A percentile compares a stretch with the other conserved stretches of the same genome.
These are phyloP conservation scores for Rhinopithecus roxellana DNA, from an alignment of 2,113 vertebrate species.

Conservation along the genomic window DNA sequence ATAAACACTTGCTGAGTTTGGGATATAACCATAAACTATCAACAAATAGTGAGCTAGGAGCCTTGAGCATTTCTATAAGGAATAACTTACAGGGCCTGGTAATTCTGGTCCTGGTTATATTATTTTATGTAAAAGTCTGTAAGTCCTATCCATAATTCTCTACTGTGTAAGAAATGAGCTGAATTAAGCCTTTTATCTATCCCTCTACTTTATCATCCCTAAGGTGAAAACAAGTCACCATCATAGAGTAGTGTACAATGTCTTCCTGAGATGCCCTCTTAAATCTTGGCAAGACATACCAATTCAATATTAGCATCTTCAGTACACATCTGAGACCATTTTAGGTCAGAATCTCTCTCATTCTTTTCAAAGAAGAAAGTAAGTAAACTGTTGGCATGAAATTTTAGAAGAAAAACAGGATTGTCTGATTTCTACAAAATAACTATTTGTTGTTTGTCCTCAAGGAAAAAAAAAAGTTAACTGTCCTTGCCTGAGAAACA, in stretches of 20 bases:
- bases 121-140: constrained; percentile 13
- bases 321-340: neutral
- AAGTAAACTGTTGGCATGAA: neutral
- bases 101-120: neutral
- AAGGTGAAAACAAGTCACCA: neutral
- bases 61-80: neutral
- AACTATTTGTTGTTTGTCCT: neutral
- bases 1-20: neutral
- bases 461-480: neutral
- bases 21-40: neutral
- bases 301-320: neutral
- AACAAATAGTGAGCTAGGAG: neutral
- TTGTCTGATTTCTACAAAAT: constrained; percentile 8
- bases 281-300: neutral
- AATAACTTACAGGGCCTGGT: neutral
- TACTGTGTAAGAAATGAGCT: neutral
- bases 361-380: neutral
- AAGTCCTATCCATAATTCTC: neutral
- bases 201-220: neutral
- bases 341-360: neutral
- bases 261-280: neutral
- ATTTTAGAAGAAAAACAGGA: constrained; percentile 1
- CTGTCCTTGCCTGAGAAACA: constrained; percentile 33
- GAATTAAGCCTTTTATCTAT: neutral
- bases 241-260: neutral